Evolutionary conservation across 2,113 vertebrate species (phyloP).

Genomic region (Takifugu bimaculatus): DNA sequence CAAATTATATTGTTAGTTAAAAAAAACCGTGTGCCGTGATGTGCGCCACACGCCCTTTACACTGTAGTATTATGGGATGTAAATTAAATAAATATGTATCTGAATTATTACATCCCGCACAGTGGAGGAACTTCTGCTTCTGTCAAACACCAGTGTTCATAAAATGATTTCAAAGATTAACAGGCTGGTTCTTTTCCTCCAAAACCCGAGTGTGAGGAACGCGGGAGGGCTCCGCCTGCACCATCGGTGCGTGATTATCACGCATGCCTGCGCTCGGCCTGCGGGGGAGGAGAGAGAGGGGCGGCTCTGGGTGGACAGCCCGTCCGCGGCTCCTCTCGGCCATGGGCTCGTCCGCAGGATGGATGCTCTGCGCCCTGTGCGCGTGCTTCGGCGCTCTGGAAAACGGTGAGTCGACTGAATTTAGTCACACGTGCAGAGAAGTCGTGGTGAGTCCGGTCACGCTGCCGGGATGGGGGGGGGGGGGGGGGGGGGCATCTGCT

Average conservation of each 20-base stretch:
- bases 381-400: conserved; percentile 43
- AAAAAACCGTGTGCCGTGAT: too few relatives aligned
- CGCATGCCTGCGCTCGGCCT: conserved; percentile 58
- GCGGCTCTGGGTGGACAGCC: conserved; percentile 15
- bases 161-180: background rate
- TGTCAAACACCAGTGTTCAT: background rate
- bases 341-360: conserved; percentile 60
- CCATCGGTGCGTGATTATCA: conserved; percentile 54
- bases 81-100: background rate
- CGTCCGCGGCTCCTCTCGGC: conserved; percentile 30
- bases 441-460: background rate
- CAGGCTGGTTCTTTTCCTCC: background rate
- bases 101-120: background rate
- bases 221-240: conserved; percentile 30
- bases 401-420: conserved; percentile 59
- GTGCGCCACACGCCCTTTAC: too few relatives aligned
- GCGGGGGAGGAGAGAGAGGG: conserved; percentile 15
- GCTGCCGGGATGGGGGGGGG: background rate
- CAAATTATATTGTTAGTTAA: too few relatives aligned
- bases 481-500: too few relatives aligned
- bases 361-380: conserved; percentile 56
- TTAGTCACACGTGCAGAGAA: background rate
- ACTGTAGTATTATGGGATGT: background rate
- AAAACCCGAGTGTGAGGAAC: background rate
- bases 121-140: too few relatives aligned